Evolutionary conservation across 2,888 invertebrate species (phyloP).

Genomic region (Zaprionus lineosus): DNA sequence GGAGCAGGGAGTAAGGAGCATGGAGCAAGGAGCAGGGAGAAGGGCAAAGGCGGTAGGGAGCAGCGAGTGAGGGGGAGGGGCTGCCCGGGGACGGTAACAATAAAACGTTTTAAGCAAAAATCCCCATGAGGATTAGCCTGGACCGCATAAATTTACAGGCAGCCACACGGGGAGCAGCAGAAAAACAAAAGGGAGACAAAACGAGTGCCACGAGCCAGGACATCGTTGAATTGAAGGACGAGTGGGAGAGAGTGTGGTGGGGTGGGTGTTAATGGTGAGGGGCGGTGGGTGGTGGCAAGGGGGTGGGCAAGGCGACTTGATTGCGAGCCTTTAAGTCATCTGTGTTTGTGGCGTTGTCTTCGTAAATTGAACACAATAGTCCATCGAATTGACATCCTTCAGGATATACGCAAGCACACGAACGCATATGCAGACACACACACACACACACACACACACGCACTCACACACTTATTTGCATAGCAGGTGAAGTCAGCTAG

Average conservation of each 20-base stretch:
- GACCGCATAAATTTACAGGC: constrained; percentile 69
- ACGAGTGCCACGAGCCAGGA: not conserved
- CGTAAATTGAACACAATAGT: constrained; percentile 68
- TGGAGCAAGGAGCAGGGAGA: not conserved
- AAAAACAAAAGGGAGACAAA: not conserved
- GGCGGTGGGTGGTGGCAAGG: not conserved
- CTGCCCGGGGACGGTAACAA: constrained; percentile 48
- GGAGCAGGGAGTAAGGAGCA: no score
- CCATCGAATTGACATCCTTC: constrained; percentile 71
- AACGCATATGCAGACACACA: not conserved
- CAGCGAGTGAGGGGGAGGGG: not conserved
- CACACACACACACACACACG: constrained; percentile 1
- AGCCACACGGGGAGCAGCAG: constrained; percentile 28
- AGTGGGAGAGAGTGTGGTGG: not conserved
- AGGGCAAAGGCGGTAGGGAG: not conserved
- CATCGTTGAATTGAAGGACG: not conserved
- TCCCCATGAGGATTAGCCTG: constrained; percentile 74
- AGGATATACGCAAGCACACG: constrained; percentile 30
- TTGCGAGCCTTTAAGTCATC: constrained; percentile 46
- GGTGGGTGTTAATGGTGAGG: not conserved
- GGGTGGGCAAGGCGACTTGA: constrained; percentile 13
- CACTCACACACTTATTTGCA: constrained; percentile 54
- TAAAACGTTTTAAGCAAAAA: constrained; percentile 71
- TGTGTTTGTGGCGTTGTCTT: not conserved
- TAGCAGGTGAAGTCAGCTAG: constrained; percentile 47